These are phyloP conservation scores for Bombus picipes DNA, from an alignment of 1,140 invertebrate species.

Conservation along the genomic window DNA sequence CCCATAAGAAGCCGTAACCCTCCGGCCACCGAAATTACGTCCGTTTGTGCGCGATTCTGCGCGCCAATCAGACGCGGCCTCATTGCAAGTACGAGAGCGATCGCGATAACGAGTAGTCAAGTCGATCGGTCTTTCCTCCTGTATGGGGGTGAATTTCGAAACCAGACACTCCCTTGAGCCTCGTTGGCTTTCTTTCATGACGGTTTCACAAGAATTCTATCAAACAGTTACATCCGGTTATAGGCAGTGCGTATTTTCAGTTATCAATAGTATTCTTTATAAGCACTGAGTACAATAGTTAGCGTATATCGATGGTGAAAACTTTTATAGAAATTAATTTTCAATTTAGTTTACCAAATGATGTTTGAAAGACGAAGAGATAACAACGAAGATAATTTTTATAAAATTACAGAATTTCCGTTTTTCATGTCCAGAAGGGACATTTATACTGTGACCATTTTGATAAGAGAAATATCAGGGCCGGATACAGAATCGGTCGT, in stretches of 20 bases:
- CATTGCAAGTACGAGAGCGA: conserved; percentile 67
- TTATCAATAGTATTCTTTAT: not conserved
- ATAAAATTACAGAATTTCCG: not conserved
- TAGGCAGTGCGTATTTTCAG: not conserved
- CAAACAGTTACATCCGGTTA: not conserved
- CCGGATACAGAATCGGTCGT: not conserved
- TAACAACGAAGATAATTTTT: not conserved
- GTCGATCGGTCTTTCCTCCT: conserved; percentile 43
- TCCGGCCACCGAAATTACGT: conserved; percentile 75
- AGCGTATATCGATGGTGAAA: not conserved
- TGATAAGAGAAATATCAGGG: not conserved
- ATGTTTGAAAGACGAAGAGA: no score
- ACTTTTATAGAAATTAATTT: not conserved
- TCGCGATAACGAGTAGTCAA: conserved; percentile 73
- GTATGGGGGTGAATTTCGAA: conserved; percentile 23
- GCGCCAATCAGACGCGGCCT: conserved; percentile 67
- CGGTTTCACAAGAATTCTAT: no score
- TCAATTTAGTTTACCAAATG: not conserved
- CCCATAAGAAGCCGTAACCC: conserved; percentile 66
- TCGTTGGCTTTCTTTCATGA: not conserved
- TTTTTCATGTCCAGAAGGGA: not conserved
- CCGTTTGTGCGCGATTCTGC: conserved; percentile 76
- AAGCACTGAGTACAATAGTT: not conserved
- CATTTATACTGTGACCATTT: not conserved
- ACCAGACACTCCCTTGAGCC: not conserved